phyloP scores from a whole-genome alignment of 2,113 vertebrate genomes.

The Orthonyx spaldingii region DNA sequence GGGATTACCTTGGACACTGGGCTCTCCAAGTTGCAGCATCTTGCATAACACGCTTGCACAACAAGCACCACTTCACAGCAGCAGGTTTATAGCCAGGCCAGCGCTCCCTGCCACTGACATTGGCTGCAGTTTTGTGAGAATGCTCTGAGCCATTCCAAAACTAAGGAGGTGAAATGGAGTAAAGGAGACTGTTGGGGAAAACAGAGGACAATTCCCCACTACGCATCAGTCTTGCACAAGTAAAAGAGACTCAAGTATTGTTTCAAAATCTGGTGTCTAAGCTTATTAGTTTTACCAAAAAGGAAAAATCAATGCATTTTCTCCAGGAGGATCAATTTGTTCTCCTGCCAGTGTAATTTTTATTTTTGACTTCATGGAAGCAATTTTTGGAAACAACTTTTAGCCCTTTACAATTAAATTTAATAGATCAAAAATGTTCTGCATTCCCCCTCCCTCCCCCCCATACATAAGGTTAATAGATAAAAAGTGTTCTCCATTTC shows the following conservation, averaged over 20 bases:
- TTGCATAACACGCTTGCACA: constrained; percentile 25
- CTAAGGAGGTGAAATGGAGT: not conserved
- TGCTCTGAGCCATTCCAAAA: not conserved
- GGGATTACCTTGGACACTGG: constrained; percentile 19
- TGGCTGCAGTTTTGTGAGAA: not conserved
- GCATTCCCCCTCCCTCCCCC: fast-evolving
- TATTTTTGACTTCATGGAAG: not conserved
- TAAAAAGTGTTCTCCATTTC: not conserved
- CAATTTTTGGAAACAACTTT: not conserved
- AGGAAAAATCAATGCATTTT: not conserved
- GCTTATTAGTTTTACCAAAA: not conserved
- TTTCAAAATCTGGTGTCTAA: not conserved
- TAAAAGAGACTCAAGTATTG: not conserved
- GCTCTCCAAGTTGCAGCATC: not conserved
- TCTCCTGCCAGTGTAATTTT: not conserved
- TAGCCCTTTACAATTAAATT: not conserved
- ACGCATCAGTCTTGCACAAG: not conserved
- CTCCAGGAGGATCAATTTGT: not conserved
- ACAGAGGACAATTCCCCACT: not conserved
- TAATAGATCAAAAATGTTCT: not conserved
- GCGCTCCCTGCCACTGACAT: not conserved
- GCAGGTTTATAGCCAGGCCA: not conserved
- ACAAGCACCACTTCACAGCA: not conserved
- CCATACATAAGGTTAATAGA: not conserved
- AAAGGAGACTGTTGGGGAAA: not conserved